A percentile compares a stretch with the other conserved stretches of the same genome.
These are phyloP conservation scores for Ptiloglossa arizonensis DNA, from an alignment of 1,140 invertebrate species.

Conservation along the genomic window DNA sequence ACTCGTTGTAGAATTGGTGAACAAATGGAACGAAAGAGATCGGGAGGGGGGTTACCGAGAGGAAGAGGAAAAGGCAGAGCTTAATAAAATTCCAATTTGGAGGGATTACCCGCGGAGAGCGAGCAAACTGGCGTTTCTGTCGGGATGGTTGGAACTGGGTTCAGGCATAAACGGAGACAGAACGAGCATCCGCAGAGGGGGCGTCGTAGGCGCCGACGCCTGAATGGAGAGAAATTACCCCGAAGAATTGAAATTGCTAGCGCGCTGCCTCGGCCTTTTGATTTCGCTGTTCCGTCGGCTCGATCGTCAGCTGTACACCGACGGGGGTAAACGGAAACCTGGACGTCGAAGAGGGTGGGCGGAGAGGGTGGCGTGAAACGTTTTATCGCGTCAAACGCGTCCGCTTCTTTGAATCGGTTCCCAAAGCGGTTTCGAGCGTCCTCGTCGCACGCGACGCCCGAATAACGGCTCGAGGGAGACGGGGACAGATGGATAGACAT, in stretches of 20 bases:
- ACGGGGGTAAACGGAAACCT: not conserved
- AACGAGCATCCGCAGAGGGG: not conserved
- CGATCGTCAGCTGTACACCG: slow-evolving; percentile 31
- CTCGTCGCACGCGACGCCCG: not conserved
- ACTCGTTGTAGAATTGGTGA: too few species aligned
- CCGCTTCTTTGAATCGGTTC: slow-evolving; percentile 47
- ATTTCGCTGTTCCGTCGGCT: slow-evolving; percentile 45
- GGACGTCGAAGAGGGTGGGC: not conserved
- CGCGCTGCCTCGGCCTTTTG: slow-evolving; percentile 42
- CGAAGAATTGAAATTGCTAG: slow-evolving; percentile 60
- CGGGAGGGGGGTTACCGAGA: not conserved
- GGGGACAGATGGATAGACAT: not conserved
- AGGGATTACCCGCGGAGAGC: slow-evolving; percentile 14
- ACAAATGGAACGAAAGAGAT: not conserved
- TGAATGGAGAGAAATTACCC: slow-evolving; percentile 62
- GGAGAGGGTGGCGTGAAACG: slow-evolving; percentile 24
- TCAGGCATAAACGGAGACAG: not conserved
- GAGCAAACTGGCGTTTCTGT: not conserved
- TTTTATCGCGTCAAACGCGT: slow-evolving; percentile 36
- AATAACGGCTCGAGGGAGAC: not conserved
- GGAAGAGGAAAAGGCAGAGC: slow-evolving; percentile 50
- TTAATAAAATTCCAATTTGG: slow-evolving; percentile 67
- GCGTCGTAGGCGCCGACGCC: slow-evolving; percentile 34
- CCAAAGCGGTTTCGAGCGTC: slow-evolving; percentile 17
- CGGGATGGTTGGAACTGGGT: not conserved